Evolutionary conservation across 2,888 invertebrate genomes (phyloP).

Genomic region (Heterodera filipjevi): DNA sequence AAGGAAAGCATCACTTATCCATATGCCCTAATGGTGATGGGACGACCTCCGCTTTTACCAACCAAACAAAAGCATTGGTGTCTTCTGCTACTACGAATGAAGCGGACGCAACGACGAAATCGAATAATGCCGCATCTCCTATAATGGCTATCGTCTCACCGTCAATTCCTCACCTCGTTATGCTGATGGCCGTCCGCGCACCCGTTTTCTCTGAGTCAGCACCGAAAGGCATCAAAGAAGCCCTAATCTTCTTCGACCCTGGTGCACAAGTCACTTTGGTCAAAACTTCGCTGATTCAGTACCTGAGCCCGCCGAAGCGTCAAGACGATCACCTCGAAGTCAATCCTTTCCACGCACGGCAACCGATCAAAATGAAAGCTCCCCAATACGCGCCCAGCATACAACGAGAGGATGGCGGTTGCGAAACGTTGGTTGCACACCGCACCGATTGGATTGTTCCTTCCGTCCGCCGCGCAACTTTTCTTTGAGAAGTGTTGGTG

Average conservation of each 20-base stretch:
- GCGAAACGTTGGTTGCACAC: neutral
- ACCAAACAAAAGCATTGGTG: no score
- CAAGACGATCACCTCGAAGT: neutral
- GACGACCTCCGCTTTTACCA: no score
- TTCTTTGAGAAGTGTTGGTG: neutral
- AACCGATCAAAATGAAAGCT: neutral
- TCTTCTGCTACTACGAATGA: no score
- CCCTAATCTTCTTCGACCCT: no score
- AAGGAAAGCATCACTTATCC: no score
- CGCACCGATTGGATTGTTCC: neutral
- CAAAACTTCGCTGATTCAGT: neutral
- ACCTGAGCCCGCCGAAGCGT: neutral
- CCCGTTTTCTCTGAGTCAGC: neutral
- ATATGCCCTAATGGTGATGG: no score
- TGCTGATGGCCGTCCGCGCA: neutral
- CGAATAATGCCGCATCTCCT: no score
- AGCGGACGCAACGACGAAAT: no score
- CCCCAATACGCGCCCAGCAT: neutral
- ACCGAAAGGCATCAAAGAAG: no score
- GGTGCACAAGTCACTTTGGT: neutral
- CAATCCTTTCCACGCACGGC: neutral
- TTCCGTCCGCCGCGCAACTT: neutral
- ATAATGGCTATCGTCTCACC: neutral
- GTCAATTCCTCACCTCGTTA: neutral
- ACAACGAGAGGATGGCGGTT: neutral